A percentile compares a stretch with the other conserved stretches of the same genome.
phyloP scores from a whole-genome alignment of 2,113 vertebrate species.

The Notiomystis cincta region DNA sequence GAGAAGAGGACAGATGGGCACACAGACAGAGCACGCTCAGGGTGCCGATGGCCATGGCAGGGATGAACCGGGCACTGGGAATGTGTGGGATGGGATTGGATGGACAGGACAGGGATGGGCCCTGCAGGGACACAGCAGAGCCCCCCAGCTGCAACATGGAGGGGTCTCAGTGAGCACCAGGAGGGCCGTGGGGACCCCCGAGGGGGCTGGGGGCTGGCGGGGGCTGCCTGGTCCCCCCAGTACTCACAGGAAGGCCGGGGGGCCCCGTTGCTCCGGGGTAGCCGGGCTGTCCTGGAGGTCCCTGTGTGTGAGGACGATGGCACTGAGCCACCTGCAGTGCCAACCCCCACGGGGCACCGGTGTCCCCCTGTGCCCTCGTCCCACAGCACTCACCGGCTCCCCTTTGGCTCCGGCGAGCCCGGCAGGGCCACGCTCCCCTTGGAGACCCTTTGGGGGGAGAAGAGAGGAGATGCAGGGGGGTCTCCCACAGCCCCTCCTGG shows the following conservation, averaged over 20 bases:
- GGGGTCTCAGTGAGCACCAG: neutral
- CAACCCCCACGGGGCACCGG: rapidly evolving
- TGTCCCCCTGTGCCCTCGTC: rapidly evolving
- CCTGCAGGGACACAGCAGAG: rapidly evolving
- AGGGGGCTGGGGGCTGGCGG: neutral
- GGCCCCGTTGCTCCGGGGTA: constrained; percentile 87
- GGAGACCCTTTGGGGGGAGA: constrained; percentile 82
- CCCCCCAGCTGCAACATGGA: neutral
- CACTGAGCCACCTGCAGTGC: neutral
- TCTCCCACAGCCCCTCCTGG: rapidly evolving
- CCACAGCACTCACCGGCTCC: constrained; percentile 79
- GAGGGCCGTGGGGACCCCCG: rapidly evolving
- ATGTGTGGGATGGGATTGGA: neutral
- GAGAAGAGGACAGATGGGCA: neutral
- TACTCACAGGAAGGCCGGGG: constrained; percentile 88
- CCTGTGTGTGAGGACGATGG: constrained; percentile 62
- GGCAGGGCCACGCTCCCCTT: constrained; percentile 82
- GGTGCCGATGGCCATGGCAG: rapidly evolving
- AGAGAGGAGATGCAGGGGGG: neutral
- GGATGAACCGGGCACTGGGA: neutral
- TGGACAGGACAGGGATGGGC: neutral
- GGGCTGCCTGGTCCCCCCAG: neutral
- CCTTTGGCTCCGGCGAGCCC: constrained; percentile 85
- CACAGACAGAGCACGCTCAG: too few relatives aligned
- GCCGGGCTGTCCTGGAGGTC: constrained; percentile 83